phyloP scores from a whole-genome alignment of 2,797 vertebrate genomes.

The Dendrocincla tyrannina region DNA sequence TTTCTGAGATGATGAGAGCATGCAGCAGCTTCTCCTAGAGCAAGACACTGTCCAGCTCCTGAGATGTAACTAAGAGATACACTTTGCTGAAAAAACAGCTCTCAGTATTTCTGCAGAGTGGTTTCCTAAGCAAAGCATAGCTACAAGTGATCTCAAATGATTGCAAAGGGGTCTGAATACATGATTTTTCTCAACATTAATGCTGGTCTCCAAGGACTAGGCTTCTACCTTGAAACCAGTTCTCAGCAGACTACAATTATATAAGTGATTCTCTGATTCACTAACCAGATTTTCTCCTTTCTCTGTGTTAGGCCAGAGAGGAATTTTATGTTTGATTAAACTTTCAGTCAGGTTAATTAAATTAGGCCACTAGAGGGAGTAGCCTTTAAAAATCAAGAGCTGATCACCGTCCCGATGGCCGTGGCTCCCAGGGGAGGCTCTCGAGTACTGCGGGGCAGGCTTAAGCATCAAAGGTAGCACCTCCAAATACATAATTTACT shows the following conservation, averaged over 20 bases:
- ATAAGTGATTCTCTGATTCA: background rate
- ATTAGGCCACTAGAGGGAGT: conserved; percentile 49
- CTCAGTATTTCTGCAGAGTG: background rate
- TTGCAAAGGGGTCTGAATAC: background rate
- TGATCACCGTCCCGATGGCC: accelerated
- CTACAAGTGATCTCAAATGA: background rate
- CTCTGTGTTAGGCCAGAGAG: background rate
- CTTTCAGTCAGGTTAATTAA: background rate
- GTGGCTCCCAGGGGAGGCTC: background rate
- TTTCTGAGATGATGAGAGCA: background rate
- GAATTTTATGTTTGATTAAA: background rate
- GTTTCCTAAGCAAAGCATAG: background rate
- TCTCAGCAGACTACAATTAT: background rate
- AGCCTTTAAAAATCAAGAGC: background rate
- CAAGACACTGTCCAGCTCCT: background rate
- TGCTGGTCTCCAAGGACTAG: background rate
- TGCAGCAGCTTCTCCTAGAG: background rate
- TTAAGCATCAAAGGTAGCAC: background rate
- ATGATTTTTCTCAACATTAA: background rate
- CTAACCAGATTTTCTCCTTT: background rate
- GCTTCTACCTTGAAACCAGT: background rate
- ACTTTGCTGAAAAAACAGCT: background rate
- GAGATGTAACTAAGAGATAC: background rate
- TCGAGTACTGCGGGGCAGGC: accelerated
- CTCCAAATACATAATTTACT: background rate